Evolutionary conservation across 2,113 vertebrate genomes (phyloP), one percentile per base, ranked within the genome.

Genomic region (Pelecanus crispus): DNA sequence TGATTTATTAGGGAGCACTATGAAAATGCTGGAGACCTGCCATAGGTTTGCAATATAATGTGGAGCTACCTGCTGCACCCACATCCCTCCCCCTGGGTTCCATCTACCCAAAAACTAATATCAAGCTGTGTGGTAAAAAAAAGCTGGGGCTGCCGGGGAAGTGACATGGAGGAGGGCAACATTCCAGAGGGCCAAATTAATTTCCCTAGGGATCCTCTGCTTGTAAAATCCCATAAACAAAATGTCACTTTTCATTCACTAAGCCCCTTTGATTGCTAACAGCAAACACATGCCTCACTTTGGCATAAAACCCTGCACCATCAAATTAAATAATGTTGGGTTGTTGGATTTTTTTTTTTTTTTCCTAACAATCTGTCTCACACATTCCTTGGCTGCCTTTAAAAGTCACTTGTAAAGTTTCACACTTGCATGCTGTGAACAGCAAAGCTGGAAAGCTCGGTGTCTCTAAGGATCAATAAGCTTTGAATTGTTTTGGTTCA

Each of bases 351-450:
- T 44, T 40, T 40, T 40, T 0, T 5, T 55, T 47, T 56, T 40
- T 42, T 38, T 8, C 50, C 84, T 83, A 92, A 94, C 91, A 97
- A 94, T 97, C 94, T 96, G 97, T 97, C 94, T 97, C 96, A 88
- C 94, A 95, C 92, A 73, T 97, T 97, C 95, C 71, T 94, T 91
- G 78, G 91, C 91, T 95, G 94, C 84, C 79, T 97, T 95, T 96
- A 95, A 92, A 96, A 96, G 94, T 90, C 91, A 85, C 92, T 97
- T 97, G 89, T 96, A 95, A 97, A 97, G 91, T 95, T 95, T 97
- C 95, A 85, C 91, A 95, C 95, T 96, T 92, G 84, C 81, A 77
- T 44, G 84, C 91, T 77, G 93, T 0, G 5, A 97, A 87, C 91
- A 84, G 77, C 2, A 0, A 82, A 66, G 81, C 78, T 92, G 84